Conservation (phyloP, 2,797 vertebrate genomes). For the Falco novaeseelandiae region DNA sequence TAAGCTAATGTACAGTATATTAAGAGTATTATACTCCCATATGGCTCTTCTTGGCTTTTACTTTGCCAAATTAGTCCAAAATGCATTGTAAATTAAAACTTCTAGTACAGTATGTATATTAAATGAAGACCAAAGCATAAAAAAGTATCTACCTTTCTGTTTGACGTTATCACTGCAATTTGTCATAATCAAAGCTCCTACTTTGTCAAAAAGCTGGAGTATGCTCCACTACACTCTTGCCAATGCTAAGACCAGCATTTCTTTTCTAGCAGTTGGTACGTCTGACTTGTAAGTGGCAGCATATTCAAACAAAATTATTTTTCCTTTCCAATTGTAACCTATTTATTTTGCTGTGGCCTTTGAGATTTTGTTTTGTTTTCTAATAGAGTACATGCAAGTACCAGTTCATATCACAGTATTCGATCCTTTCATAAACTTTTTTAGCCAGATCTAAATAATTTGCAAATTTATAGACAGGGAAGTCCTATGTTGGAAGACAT, state of each 20-base stretch:
- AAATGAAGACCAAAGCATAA: constrained; percentile 26
- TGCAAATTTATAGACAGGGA: background rate
- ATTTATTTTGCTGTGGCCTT: background rate
- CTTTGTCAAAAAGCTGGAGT: background rate
- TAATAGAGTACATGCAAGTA: background rate
- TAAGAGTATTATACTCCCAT: background rate
- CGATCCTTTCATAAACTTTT: background rate
- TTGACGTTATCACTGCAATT: background rate
- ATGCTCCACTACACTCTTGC: background rate
- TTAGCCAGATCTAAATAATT: background rate
- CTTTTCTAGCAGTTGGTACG: background rate
- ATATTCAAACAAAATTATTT: background rate
- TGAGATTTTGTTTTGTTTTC: background rate
- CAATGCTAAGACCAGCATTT: background rate
- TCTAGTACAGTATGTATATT: background rate
- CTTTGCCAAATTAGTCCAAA: constrained; percentile 28
- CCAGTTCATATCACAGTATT: background rate
- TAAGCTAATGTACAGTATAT: background rate
- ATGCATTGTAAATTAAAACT: background rate
- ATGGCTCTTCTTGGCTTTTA: background rate
- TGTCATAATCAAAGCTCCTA: background rate
- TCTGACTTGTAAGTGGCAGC: background rate
- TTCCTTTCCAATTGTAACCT: background rate
- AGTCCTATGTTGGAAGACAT: background rate
- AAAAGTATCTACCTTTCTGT: constrained; percentile 4